Evolutionary conservation across 2,797 vertebrate genomes (phyloP), one percentile per base, ranked within the genome.

Genomic region (Thripadectes ignobilis): DNA sequence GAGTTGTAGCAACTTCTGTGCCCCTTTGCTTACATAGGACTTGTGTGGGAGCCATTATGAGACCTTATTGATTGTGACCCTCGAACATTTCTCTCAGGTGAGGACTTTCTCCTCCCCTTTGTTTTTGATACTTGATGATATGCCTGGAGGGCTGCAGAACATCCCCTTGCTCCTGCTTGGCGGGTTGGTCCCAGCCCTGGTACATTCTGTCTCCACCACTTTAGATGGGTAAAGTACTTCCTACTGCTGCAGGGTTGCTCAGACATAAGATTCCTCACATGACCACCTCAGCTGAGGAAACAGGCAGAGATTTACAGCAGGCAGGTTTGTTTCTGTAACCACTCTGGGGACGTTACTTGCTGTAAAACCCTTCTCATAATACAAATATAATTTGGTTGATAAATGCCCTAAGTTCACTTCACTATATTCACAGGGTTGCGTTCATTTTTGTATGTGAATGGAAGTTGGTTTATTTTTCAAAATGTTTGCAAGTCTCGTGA

Each of bases 401-500:
- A 90, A 86, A 76, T 46, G 48, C 80, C 69, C 45, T 69, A 34
- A 69, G n/a, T 78, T 95, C 43, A 32, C 57, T 54, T 91, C 2
- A 16, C 75, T 84, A 10, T 94, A 93, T 91, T 88, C 85, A 62
- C 22, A 78, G 76, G 75, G 15, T 79, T 4, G 0, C 10, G 2
- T 73, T 92, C 69, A 63, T 96, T 93, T 95, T 76, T 96, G 71
- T 94, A 46, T 93, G 83, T 93, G 76, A 93, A 71, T 92, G 67
- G 68, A 62, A 88, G 58, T 58, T 82, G 63, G 34, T 92, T 89
- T 84, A 26, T 81, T 92, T 96, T 88, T 83, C 85, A 91, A 92
- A 96, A 32, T 76, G 89, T 96, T 91, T 93, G 66, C 91, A 82
- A 95, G 71, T 93, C 82, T 96, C 69, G 36, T 93, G 88, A 94